Conservation (phyloP, 2,888 invertebrate species). For the Myopa testacea region DNA sequence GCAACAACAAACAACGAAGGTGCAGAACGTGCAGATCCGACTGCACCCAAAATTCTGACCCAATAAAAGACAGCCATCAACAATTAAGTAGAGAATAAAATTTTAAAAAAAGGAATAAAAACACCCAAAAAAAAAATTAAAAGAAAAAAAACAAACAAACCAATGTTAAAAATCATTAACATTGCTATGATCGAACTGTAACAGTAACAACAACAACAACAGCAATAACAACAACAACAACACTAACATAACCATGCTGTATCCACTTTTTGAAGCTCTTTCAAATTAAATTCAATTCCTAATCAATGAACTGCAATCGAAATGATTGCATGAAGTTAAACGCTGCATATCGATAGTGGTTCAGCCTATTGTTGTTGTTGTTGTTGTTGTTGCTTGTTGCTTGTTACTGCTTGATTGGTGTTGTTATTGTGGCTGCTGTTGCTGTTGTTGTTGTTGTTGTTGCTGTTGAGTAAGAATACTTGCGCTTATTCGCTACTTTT, state of each 20-base stretch:
- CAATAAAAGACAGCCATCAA: constrained; percentile 28
- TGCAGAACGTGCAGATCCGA: neutral
- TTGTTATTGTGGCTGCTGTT: neutral
- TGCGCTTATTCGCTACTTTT: neutral
- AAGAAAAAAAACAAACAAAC: constrained; percentile 40
- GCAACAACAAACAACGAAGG: too few species aligned
- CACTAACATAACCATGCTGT: neutral
- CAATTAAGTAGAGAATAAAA: neutral
- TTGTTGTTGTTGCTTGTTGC: constrained; percentile 10
- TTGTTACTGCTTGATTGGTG: too few species aligned
- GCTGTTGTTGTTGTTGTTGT: neutral
- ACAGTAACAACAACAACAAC: neutral
- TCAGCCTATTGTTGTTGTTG: neutral
- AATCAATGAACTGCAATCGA: constrained; percentile 6
- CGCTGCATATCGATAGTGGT: neutral
- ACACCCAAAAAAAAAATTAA: constrained; percentile 11
- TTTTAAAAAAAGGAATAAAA: neutral
- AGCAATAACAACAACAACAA: neutral
- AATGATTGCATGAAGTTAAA: neutral
- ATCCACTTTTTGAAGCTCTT: neutral
- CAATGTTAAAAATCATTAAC: neutral
- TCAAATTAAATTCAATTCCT: constrained; percentile 2
- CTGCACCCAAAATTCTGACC: constrained; percentile 27
- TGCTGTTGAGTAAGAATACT: neutral
- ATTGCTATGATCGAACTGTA: too few species aligned